Percentiles rank a stretch among this genome's conserved stretches.
phyloP scores from a whole-genome alignment of 2,888 invertebrate species.

The Augiades crinisus region DNA sequence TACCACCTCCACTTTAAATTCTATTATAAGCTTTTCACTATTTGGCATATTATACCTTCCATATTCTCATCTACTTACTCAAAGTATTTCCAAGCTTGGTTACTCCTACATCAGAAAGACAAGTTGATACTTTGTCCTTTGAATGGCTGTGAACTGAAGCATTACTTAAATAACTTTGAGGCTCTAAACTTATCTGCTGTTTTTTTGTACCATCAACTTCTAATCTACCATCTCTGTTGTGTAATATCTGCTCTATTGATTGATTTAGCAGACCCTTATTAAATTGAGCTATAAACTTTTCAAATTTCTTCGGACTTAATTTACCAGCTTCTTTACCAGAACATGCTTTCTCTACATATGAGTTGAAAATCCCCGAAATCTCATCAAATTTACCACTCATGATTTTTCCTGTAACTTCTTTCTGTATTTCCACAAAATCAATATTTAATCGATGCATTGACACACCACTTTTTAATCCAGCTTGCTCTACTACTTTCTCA shows the following conservation, averaged over 20 bases:
- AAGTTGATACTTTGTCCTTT: too few relatives aligned
- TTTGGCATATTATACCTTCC: too few relatives aligned
- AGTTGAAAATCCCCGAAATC: slow-evolving; percentile 5
- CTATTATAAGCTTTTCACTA: too few relatives aligned
- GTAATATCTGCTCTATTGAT: slow-evolving; percentile 13
- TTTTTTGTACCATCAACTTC: slow-evolving; percentile 10
- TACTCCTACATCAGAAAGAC: too few relatives aligned
- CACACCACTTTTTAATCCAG: slow-evolving; percentile 10
- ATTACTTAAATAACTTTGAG: slow-evolving; percentile 10
- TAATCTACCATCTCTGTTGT: slow-evolving; percentile 6
- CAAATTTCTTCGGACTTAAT: slow-evolving; percentile 4
- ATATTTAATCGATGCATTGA: slow-evolving; percentile 14
- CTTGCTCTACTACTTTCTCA: slow-evolving; percentile 16
- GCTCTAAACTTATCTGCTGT: slow-evolving; percentile 4
- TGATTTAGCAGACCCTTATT: slow-evolving; percentile 5
- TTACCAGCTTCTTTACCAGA: slow-evolving; percentile 3
- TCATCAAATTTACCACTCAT: slow-evolving; percentile 11
- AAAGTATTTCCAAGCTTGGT: too few relatives aligned
- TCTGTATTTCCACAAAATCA: slow-evolving; percentile 8
- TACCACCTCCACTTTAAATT: too few relatives aligned
- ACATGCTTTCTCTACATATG: slow-evolving; percentile 12
- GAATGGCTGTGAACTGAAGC: slow-evolving; percentile 8
- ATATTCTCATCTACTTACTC: too few relatives aligned
- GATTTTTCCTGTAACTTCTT: slow-evolving; percentile 8
- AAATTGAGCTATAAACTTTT: neutral